Evolutionary conservation across 2,888 invertebrate genomes (phyloP).

Genomic region (Dicyrtomina minuta): DNA sequence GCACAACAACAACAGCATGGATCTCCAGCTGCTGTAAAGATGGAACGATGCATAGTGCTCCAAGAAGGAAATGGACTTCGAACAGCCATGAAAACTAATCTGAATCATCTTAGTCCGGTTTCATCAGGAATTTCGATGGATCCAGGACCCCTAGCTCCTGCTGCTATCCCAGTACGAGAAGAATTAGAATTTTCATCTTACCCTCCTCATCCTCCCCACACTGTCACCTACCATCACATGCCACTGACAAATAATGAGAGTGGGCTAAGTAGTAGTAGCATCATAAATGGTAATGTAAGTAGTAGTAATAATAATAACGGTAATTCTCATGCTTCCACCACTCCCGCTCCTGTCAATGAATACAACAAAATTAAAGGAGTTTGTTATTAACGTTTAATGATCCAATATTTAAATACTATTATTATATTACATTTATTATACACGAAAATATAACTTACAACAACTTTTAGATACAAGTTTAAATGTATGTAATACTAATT

Average conservation of each 20-base stretch:
- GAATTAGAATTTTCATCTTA: no score
- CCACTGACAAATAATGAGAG: not conserved
- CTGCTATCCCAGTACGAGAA: no score
- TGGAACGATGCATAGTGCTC: constrained; percentile 10
- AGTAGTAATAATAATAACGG: constrained; percentile 12
- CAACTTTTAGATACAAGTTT: no score
- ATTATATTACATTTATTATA: no score
- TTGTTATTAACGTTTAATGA: constrained; percentile 6
- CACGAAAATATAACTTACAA: no score
- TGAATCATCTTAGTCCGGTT: no score
- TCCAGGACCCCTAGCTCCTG: no score
- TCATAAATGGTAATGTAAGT: constrained; percentile 15
- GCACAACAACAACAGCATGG: not conserved
- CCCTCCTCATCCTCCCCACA: constrained; percentile 11
- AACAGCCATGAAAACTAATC: not conserved
- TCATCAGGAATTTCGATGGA: no score
- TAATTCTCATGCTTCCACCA: constrained; percentile 4
- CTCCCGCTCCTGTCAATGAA: constrained; percentile 22
- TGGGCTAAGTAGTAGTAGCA: constrained; percentile 10
- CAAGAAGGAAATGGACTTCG: constrained; percentile 16
- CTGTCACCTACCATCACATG: not conserved
- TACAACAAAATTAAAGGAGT: constrained; percentile 27
- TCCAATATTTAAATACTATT: no score
- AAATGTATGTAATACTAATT: no score
- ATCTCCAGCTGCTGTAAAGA: constrained; percentile 19